Evolutionary conservation across 2,113 vertebrate species (phyloP), one percentile per base, ranked within the genome.

Genomic region (Mixornis gularis): DNA sequence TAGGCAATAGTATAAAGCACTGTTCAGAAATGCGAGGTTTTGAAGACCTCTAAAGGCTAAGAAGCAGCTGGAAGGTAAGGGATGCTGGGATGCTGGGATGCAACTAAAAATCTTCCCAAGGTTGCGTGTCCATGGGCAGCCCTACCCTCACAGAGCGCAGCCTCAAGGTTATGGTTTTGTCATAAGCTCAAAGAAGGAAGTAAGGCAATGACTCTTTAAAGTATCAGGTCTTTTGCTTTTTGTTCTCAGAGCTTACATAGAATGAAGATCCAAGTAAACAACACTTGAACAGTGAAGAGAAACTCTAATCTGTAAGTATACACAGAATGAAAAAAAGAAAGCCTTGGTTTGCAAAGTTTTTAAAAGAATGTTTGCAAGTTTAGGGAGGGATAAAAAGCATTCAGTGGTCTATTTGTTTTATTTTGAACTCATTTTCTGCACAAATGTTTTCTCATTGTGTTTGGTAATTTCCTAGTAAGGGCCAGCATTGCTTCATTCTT

Each of bases 311-410:
- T 85, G 63, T 76, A 82, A 85, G 84, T 77, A 84, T 11, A 26
- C 8, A 27, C 2, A 53, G 13, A 79, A 72, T 8, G 26, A 63
- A 43, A 30, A 58, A 72, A 56, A 46, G 76, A 51, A 66, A 32
- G 16, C 12, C 32, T 40, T n/a, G 24, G 9, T 84, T 71, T 62
- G 17, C 20, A 73, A 43, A 30, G 34, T 16, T 72, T 72, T 71
- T 72, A n/a, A 89, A 92, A 44, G 2, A 41, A 26, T 34, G 32
- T 29, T 93, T 68, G 22, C 9, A 58, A 20, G 29, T 90, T 77
- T 7, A 4, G 9, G 20, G 1, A 16, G 8, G 1, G 3, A 2
- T 5, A 22, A 15, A 15, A 52, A 20, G 6, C 19, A 25, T 48
- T 59, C 18, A 9, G 3, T 51, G 27, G 3, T 60, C 62, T 64